Conservation (phyloP, 2,797 vertebrate species). For the Phalanger gymnotis region DNA sequence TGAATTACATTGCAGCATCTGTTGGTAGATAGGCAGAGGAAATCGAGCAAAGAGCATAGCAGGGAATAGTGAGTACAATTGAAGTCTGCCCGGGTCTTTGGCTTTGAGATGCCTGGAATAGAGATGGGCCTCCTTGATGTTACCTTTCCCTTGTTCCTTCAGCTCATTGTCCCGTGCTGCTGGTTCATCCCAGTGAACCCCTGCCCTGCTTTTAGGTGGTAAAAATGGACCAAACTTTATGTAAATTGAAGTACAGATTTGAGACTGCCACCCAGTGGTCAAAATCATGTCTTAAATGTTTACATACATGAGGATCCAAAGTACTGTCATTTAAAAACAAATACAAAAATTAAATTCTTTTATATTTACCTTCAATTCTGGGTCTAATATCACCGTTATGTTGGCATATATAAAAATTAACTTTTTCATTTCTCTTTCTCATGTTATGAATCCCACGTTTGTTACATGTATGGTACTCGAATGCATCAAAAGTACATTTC, state of each 20-base stretch:
- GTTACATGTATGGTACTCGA: background rate
- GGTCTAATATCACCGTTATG: background rate
- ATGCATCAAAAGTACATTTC: background rate
- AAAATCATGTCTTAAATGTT: slow-evolving; percentile 28
- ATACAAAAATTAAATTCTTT: background rate
- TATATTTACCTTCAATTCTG: background rate
- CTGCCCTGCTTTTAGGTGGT: background rate
- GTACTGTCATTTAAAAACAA: slow-evolving; percentile 44
- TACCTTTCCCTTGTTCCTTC: background rate
- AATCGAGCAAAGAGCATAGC: background rate
- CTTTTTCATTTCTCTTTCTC: background rate
- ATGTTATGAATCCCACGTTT: background rate
- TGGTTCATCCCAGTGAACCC: background rate
- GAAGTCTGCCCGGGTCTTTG: background rate
- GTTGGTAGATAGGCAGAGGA: background rate
- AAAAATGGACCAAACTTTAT: background rate
- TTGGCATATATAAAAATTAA: background rate
- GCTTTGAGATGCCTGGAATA: background rate
- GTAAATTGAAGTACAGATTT: slow-evolving; percentile 25
- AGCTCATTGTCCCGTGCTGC: background rate
- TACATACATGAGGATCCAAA: slow-evolving; percentile 23
- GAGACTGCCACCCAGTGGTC: slow-evolving; percentile 70
- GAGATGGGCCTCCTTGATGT: background rate
- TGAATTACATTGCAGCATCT: background rate
- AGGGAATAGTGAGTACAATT: background rate